These are phyloP conservation scores for Halictus quadricinctus DNA, from an alignment of 2,888 invertebrate species.

Conservation along the genomic window DNA sequence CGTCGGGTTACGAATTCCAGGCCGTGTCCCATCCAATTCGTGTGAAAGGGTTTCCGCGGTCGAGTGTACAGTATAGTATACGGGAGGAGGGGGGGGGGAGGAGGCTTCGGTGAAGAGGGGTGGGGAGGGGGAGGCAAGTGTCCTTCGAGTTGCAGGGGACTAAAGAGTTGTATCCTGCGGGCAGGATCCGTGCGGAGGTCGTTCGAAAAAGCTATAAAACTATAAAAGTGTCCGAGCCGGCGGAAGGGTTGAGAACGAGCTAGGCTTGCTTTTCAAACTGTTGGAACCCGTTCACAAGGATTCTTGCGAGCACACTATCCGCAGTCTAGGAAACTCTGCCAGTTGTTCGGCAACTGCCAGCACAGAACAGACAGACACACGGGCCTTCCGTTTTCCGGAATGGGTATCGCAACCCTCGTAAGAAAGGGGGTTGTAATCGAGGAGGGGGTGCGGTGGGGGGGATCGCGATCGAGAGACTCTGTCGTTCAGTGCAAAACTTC, in stretches of 20 bases:
- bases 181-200: slow-evolving; percentile 21
- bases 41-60: slow-evolving; percentile 41
- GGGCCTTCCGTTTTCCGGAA: not conserved
- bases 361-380: slow-evolving; percentile 19
- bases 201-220: slow-evolving; percentile 71
- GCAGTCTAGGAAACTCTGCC: slow-evolving; percentile 18
- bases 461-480: not conserved
- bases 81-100: not conserved
- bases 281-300: slow-evolving; percentile 35
- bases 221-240: slow-evolving; percentile 70
- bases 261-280: slow-evolving; percentile 38
- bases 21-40: slow-evolving; percentile 43
- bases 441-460: not conserved
- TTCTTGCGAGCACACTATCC: slow-evolving; percentile 26
- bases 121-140: slow-evolving; percentile 1
- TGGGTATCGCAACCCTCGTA: not conserved
- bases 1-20: not conserved
- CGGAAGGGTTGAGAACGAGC: slow-evolving; percentile 72
- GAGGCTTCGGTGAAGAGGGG: not conserved
- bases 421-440: not conserved
- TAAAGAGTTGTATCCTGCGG: slow-evolving; percentile 54
- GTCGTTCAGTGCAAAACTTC: not conserved
- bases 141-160: slow-evolving; percentile 45
- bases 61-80: slow-evolving; percentile 5
- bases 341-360: slow-evolving; percentile 25